Evolutionary conservation across 2,888 invertebrate species (phyloP), one percentile per base, ranked within the genome.

Genomic region (Serripes groenlandicus): DNA sequence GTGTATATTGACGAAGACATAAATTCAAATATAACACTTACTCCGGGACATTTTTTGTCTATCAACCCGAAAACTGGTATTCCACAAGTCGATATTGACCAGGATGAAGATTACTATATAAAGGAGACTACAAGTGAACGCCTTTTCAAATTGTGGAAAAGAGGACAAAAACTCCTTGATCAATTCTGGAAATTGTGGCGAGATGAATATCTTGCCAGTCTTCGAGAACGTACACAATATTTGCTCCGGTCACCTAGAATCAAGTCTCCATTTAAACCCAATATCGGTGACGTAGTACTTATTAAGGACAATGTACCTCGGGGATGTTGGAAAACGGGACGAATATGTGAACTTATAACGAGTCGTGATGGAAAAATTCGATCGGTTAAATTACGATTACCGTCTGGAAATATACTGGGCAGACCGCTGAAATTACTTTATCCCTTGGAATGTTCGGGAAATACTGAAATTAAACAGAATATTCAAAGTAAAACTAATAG

Each of bases 1-100:
- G 58, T 81, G 28, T 81, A 81, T 56, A 32, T 81, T 18, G 72
- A 34, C 34, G 68, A 77, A 28, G 76, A 81, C n/a, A 72, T 81
- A 7, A 66, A 81, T 58, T 81, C 76, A 18, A 73, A 23, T 32
- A 68, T 77, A 18, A 26, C 81, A 26, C 37, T 77, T 21, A 49
- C 77, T n/a, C 81, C 77, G 5, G 30, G 49, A 2, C 69, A 75
- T 78, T 83, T 78, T 32, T 54, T 75, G 28, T 64, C 75, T 7
- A 21, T 78, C 32, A 78, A 78, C 37, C 78, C 75, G 37, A 71
- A 62, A 4, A 62, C 42, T 54, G 82, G 75, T 21, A 78, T 75
- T 52, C 78, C 82, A 1, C 15, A 21, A 21, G 15, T 49, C 15
- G 72, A 72, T 28, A 72, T 21, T n/a, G 37, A 35, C 23, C 21